Base-by-base conservation (phyloP, 2,113 vertebrate genomes). In the Amazona vittata region DNA sequence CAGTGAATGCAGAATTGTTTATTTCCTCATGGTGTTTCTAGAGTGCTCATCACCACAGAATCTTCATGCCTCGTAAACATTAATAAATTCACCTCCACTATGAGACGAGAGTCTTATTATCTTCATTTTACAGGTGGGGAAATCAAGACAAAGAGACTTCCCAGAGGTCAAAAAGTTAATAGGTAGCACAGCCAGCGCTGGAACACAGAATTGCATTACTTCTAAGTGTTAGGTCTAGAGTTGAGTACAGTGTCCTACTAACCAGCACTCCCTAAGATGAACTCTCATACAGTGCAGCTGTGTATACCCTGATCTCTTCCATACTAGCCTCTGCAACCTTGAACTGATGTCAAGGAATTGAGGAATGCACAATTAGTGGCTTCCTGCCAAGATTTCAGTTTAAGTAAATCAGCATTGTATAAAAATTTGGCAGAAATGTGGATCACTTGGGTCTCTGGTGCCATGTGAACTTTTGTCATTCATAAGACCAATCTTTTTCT, bases 61-160 rank as follows among this genome's bases (percentile, higher is more conserved):
- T 96, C 95, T 96, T 95, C 94, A 95, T 96, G 96, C 95, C 94
- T 96, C 74, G 94, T 97, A 97, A 97, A 97, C 95, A 95, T 96
- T 97, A 94, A 97, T 97, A 97, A 97, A 97, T 97, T 96, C 95
- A 96, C 94, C 94, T 95, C 95, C 91, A 86, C 95, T 96, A 92
- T 89, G 93, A 93, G 91, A 96, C 95, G 95, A 94, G 76, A 95
- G 93, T 86, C 91, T 95, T 96, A 97, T 95, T 97, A 95, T 97
- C 91, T 92, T 83, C 89, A 92, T 95, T 94, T 97, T 95, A 95
- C 95, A 96, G 96, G 96, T 97, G 93, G 80, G 52, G 81, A 96
- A 96, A 96, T 97, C 91, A 95, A 96, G 94, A 97, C 94, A 96
- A 96, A 97, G 91, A 97, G 94, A 94, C 86, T 95, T 95, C 65